These are phyloP conservation scores for Allygus modestus DNA, from an alignment of 2,888 invertebrate genomes.

Conservation along the genomic window DNA sequence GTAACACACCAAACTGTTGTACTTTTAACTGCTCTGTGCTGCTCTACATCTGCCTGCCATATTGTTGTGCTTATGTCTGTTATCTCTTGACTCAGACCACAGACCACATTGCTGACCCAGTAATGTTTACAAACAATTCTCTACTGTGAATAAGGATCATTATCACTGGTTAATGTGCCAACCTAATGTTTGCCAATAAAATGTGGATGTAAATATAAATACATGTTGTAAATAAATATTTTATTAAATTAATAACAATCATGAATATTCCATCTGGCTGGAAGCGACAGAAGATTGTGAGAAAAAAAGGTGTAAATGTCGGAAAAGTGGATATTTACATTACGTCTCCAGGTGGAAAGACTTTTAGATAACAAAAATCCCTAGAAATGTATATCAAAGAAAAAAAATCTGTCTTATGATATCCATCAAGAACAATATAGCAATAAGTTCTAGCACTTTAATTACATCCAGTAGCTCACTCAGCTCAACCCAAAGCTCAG, in stretches of 20 bases:
- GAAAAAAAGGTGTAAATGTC: background rate
- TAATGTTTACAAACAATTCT: no score
- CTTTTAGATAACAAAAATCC: background rate
- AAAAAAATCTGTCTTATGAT: background rate
- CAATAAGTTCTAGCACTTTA: background rate
- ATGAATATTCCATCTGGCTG: background rate
- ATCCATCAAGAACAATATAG: background rate
- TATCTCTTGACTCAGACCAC: no score
- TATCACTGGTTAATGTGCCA: no score
- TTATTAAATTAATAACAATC: conserved; percentile 12
- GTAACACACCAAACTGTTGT: no score
- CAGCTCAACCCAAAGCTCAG: background rate
- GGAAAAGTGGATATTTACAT: conserved; percentile 2
- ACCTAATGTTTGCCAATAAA: no score
- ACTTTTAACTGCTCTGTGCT: no score
- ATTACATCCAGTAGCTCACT: background rate
- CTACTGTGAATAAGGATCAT: no score
- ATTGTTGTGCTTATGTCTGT: no score
- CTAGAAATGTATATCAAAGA: conserved; percentile 2
- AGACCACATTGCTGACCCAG: no score
- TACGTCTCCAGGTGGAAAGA: conserved; percentile 1
- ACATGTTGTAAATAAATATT: background rate
- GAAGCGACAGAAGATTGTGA: background rate
- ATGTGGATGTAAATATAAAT: background rate
- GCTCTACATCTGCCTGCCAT: no score